A percentile compares a stretch with the other conserved stretches of the same genome.
These are phyloP conservation scores for Holocentrus rufus DNA, from an alignment of 2,797 vertebrate species.

Conservation along the genomic window DNA sequence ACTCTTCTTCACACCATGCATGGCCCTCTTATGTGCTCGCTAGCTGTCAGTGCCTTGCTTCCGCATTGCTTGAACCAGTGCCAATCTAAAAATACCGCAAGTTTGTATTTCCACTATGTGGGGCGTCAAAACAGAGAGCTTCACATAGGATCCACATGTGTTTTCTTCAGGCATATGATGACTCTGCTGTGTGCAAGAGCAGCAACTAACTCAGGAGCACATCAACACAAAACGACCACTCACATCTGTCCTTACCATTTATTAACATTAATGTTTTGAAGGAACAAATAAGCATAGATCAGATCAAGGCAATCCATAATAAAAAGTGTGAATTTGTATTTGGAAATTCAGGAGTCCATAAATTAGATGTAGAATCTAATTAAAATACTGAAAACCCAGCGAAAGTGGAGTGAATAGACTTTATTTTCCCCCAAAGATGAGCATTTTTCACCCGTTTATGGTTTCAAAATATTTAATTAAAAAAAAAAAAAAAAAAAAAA, in stretches of 20 bases:
- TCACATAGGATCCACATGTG: conserved; percentile 59
- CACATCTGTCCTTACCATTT: not conserved
- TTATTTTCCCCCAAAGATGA: conserved; percentile 12
- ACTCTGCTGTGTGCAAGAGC: conserved; percentile 36
- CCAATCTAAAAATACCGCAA: conserved; percentile 66
- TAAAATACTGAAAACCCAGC: conserved; percentile 5
- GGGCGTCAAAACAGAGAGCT: conserved; percentile 51
- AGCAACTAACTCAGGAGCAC: conserved; percentile 15
- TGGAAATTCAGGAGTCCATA: not conserved
- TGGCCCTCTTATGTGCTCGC: conserved; percentile 48
- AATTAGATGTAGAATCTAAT: conserved; percentile 18
- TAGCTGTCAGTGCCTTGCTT: conserved; percentile 24
- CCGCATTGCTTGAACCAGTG: conserved; percentile 36
- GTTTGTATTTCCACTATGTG: conserved; percentile 67
- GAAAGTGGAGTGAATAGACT: conserved; percentile 3
- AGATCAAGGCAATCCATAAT: not conserved
- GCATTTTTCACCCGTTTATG: not conserved
- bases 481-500: no score
- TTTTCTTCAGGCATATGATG: conserved; percentile 40
- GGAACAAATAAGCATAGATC: not conserved
- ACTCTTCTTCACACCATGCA: conserved; percentile 48
- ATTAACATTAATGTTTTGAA: no score
- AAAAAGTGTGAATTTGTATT: conserved; percentile 22
- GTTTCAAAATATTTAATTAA: no score
- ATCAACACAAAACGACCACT: conserved; percentile 38